phyloP scores from a whole-genome alignment of 2,797 vertebrate genomes.

The Molossus alvarezi region DNA sequence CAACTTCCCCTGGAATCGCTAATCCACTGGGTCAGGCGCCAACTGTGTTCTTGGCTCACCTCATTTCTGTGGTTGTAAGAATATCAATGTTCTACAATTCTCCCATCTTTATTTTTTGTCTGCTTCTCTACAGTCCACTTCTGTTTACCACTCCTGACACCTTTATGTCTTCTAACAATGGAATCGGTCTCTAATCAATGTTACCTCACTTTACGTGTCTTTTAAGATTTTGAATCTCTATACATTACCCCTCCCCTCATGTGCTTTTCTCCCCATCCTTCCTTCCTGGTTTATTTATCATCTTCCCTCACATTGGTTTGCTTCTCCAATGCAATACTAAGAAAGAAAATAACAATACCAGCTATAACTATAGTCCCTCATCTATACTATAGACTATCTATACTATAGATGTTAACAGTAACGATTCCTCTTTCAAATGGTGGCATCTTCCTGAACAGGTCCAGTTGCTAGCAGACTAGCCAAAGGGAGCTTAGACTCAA shows the following conservation, averaged over 20 bases:
- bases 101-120: neutral
- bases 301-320: neutral
- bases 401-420: neutral
- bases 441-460: neutral
- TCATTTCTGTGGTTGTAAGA: neutral
- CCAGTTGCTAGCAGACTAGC: neutral
- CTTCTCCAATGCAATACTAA: neutral
- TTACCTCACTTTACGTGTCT: neutral
- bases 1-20: accelerated
- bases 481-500: neutral
- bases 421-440: neutral
- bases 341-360: neutral
- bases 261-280: neutral
- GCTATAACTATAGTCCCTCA: neutral
- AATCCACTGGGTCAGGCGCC: neutral
- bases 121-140: neutral
- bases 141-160: neutral
- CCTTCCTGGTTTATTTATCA: neutral
- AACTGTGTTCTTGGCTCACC: neutral
- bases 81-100: neutral
- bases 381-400: neutral
- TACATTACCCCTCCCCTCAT: accelerated
- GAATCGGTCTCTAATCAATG: neutral
- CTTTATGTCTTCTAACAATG: neutral
- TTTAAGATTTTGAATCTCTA: neutral